phyloP scores from a whole-genome alignment of 2,888 invertebrate genomes.

The Acleris holmiana region DNA sequence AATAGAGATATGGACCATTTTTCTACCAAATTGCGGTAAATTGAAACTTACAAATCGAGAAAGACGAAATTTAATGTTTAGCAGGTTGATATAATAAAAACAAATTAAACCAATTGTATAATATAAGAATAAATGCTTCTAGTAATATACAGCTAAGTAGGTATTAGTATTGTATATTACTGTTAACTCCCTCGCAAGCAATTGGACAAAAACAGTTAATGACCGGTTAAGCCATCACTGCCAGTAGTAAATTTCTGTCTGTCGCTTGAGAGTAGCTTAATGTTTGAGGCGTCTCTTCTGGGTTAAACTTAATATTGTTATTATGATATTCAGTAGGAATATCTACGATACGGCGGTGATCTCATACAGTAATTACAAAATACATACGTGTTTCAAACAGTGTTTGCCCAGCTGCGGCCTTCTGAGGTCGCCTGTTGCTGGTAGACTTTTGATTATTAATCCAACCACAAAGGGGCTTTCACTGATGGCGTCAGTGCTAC shows the following conservation, averaged over 20 bases:
- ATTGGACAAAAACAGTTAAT: background rate
- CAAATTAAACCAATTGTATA: too few species aligned
- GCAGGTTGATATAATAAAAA: too few species aligned
- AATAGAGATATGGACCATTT: too few species aligned
- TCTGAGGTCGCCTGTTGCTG: constrained; percentile 66
- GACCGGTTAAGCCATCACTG: constrained; percentile 2
- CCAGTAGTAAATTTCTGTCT: constrained; percentile 10
- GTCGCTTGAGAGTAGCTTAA: constrained; percentile 3
- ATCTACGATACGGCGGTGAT: constrained; percentile 54
- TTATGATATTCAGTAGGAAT: constrained; percentile 30
- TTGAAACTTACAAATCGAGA: too few species aligned
- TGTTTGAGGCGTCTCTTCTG: constrained; percentile 4
- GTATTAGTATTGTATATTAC: too few species aligned
- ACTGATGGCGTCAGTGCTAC: constrained; percentile 33
- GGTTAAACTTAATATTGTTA: constrained; percentile 27
- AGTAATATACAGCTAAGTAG: too few species aligned
- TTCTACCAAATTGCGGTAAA: too few species aligned
- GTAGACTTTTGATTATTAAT: constrained; percentile 46
- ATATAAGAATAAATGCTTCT: too few species aligned
- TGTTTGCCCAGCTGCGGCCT: constrained; percentile 79
- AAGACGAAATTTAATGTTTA: too few species aligned
- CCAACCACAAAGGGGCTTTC: constrained; percentile 44
- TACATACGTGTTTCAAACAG: constrained; percentile 46
- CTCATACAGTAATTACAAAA: constrained; percentile 69
- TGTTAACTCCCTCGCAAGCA: background rate